Evolutionary conservation across 2,797 vertebrate genomes (phyloP).

Genomic region (Cryptoblepharus egeriae): DNA sequence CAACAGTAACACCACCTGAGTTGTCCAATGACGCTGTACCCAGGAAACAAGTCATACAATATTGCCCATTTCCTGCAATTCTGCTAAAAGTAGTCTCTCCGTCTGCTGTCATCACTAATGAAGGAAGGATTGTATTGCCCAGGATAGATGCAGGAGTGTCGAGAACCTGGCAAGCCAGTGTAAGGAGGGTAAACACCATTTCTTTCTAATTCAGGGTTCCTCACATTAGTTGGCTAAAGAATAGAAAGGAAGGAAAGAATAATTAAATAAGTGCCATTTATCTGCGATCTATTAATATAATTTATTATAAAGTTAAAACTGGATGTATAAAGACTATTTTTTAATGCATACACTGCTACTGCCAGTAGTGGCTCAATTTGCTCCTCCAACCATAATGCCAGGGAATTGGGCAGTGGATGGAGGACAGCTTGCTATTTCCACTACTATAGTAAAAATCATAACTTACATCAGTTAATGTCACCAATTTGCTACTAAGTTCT

Average conservation of each 20-base stretch:
- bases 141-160: conserved; percentile 97
- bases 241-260: conserved; percentile 9
- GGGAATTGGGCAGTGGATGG: too few species aligned
- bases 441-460: too few species aligned
- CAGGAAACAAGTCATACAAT: conserved; percentile 45
- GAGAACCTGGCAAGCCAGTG: conserved; percentile 92
- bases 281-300: background rate
- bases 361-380: too few species aligned
- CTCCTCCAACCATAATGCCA: too few species aligned
- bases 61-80: conserved; percentile 20
- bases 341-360: background rate
- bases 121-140: conserved; percentile 98
- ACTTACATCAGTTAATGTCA: too few species aligned
- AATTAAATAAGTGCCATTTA: background rate
- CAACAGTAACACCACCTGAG: conserved; percentile 40
- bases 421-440: too few species aligned
- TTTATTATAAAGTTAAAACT: background rate
- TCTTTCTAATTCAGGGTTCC: conserved; percentile 93
- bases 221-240: conserved; percentile 87
- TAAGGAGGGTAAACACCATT: conserved; percentile 92
- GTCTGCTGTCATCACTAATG: conserved; percentile 91
- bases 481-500: too few species aligned
- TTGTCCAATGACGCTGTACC: conserved; percentile 43
- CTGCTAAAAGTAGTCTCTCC: conserved; percentile 95
- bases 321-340: background rate